A percentile compares a stretch with the other conserved stretches of the same genome.
These are phyloP conservation scores for Rhorus exstirpatorius DNA, from an alignment of 2,888 invertebrate species.

Conservation along the genomic window DNA sequence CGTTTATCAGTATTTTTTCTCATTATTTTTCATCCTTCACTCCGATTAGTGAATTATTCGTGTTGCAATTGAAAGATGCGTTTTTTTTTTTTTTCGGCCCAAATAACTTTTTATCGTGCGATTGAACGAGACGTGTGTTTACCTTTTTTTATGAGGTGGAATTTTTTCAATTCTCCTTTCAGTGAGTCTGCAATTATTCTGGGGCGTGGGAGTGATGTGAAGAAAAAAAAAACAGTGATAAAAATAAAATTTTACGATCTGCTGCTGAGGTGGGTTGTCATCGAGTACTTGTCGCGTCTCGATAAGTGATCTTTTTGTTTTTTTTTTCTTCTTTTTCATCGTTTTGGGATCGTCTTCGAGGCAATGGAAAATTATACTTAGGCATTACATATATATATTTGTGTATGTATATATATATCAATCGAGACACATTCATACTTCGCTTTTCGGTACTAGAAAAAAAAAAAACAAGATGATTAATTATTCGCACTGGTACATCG, in stretches of 20 bases:
- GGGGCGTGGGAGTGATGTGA: not conserved
- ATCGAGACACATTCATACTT: constrained; percentile 48
- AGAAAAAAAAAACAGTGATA: not conserved
- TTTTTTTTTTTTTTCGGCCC: constrained; percentile 4
- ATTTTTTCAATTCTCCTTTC: not conserved
- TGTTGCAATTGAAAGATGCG: constrained; percentile 22
- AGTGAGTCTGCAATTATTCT: not conserved
- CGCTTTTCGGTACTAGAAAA: constrained; percentile 46
- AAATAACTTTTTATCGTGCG: constrained; percentile 10
- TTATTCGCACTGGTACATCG: constrained; percentile 42
- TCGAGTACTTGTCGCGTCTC: constrained; percentile 1
- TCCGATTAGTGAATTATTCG: constrained; percentile 16
- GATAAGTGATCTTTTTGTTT: constrained; percentile 32
- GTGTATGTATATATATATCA: constrained; percentile 42
- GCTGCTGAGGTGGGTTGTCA: constrained; percentile 12
- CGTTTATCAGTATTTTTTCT: not conserved
- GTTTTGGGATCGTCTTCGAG: constrained; percentile 25
- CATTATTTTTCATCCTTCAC: not conserved
- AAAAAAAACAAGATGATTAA: constrained; percentile 45
- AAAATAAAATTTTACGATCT: constrained; percentile 1
- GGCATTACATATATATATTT: constrained; percentile 33
- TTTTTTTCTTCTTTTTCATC: constrained; percentile 16
- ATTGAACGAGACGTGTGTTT: constrained; percentile 11
- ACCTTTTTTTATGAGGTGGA: not conserved
- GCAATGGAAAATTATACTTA: constrained; percentile 51